Evolutionary conservation across 2,797 vertebrate species (phyloP).

Genomic region (Pelobates cultripes): DNA sequence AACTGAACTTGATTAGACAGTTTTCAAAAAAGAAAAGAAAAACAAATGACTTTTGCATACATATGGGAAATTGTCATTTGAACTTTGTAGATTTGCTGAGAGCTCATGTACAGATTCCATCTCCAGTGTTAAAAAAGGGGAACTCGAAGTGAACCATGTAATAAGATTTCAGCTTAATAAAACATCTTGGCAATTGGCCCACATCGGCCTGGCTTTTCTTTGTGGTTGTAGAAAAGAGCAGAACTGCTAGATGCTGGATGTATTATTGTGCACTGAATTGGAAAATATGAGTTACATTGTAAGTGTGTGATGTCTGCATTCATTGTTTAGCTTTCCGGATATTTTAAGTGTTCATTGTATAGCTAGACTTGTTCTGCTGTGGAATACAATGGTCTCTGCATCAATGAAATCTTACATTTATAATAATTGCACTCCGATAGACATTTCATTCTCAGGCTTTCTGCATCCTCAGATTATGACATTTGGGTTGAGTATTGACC

Average conservation of each 20-base stretch:
- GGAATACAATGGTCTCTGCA: slow-evolving; percentile 9
- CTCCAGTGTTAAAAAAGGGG: slow-evolving; percentile 43
- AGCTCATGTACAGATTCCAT: slow-evolving; percentile 38
- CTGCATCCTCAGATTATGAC: background rate
- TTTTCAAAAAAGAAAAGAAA: slow-evolving; percentile 14
- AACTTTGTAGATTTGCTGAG: slow-evolving; percentile 44
- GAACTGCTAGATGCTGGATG: slow-evolving; percentile 33
- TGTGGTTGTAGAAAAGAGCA: slow-evolving; percentile 38
- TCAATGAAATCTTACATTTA: slow-evolving; percentile 11
- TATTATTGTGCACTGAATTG: slow-evolving; percentile 47
- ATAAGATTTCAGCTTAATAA: slow-evolving; percentile 52
- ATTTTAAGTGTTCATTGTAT: slow-evolving; percentile 42
- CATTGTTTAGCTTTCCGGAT: slow-evolving; percentile 38
- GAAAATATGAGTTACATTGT: slow-evolving; percentile 46
- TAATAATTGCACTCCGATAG: slow-evolving; percentile 6
- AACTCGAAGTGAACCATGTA: slow-evolving; percentile 51
- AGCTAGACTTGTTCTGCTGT: slow-evolving; percentile 25
- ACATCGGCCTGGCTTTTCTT: slow-evolving; percentile 25
- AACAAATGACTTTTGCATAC: slow-evolving; percentile 45
- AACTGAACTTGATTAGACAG: slow-evolving; percentile 36
- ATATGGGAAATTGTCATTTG: slow-evolving; percentile 52
- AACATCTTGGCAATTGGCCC: slow-evolving; percentile 47
- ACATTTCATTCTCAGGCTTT: background rate
- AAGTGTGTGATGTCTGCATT: slow-evolving; percentile 40
- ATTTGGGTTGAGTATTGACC: background rate